A percentile compares a stretch with the other conserved stretches of the same genome.
Evolutionary conservation across 2,888 invertebrate species (phyloP).

Genomic region (Coremacera marginata): DNA sequence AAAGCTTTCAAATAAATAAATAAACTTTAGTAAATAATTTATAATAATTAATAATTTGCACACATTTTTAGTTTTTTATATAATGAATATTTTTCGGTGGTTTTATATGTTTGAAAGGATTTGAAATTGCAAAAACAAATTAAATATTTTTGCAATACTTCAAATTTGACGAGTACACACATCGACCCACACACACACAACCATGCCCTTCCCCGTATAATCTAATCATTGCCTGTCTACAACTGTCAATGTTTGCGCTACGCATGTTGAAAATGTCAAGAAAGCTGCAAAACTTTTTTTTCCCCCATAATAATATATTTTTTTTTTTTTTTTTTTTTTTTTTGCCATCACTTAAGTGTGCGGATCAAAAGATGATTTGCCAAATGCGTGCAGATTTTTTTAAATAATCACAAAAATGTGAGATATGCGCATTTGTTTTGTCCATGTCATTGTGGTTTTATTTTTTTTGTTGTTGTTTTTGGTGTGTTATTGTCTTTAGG

Average conservation of each 20-base stretch:
- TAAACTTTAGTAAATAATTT: no score
- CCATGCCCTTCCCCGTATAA: neutral
- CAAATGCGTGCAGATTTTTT: constrained; percentile 64
- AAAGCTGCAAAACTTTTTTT: neutral
- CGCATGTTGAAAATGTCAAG: constrained; percentile 39
- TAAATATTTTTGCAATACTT: no score
- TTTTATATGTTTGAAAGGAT: no score
- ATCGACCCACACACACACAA: neutral
- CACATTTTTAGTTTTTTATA: no score
- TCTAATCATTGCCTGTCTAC: constrained; percentile 33
- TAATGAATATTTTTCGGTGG: no score
- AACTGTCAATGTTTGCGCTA: constrained; percentile 37
- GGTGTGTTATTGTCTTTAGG: neutral
- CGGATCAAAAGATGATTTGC: constrained; percentile 67
- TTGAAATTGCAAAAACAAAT: no score
- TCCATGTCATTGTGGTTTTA: constrained; percentile 18
- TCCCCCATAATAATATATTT: constrained; percentile 33
- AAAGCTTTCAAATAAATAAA: no score
- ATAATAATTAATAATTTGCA: no score
- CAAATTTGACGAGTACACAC: neutral
- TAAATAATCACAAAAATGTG: constrained; percentile 47
- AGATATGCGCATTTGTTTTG: constrained; percentile 8
- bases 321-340: constrained; percentile 23
- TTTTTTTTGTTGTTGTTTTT: constrained; percentile 12
- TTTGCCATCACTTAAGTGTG: constrained; percentile 55